Conservation (phyloP, 1,140 invertebrate genomes). For the Ceratina calcarata region DNA sequence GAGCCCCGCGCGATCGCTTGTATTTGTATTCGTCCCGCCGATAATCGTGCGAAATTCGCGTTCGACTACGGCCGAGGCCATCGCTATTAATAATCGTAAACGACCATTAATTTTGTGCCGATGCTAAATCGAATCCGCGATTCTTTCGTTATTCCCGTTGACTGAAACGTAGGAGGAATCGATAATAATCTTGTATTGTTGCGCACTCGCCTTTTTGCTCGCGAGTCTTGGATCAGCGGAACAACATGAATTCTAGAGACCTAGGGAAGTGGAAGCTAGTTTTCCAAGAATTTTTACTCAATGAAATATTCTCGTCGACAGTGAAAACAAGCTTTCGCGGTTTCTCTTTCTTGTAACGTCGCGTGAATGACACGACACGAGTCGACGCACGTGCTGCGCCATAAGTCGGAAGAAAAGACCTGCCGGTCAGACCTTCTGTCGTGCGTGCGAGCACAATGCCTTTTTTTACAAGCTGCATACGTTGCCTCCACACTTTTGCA, state of each 20-base stretch:
- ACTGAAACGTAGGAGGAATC: neutral
- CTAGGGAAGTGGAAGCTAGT: neutral
- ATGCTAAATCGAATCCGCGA: constrained; percentile 7
- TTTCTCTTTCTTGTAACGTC: constrained; percentile 9
- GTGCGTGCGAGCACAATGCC: constrained; percentile 46
- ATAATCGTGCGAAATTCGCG: constrained; percentile 29
- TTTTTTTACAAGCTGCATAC: neutral
- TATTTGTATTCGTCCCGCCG: constrained; percentile 20
- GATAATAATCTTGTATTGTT: neutral
- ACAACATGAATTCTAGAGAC: neutral
- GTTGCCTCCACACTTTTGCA: neutral
- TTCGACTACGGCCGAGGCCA: neutral
- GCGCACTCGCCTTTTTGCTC: neutral
- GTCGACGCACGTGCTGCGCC: constrained; percentile 2
- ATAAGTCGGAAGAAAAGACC: constrained; percentile 37
- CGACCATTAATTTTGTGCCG: constrained; percentile 13
- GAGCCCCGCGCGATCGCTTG: constrained; percentile 10
- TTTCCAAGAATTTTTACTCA: constrained; percentile 1
- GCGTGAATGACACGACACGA: constrained; percentile 25
- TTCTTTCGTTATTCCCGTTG: neutral
- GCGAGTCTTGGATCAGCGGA: no score
- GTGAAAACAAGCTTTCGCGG: constrained; percentile 8
- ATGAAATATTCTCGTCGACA: neutral
- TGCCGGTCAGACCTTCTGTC: constrained; percentile 16
- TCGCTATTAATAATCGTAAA: constrained; percentile 38